Percentiles rank a stretch among this genome's conserved stretches.
Conservation (phyloP, 1,140 invertebrate species). For the Drosophila murphyi region DNA sequence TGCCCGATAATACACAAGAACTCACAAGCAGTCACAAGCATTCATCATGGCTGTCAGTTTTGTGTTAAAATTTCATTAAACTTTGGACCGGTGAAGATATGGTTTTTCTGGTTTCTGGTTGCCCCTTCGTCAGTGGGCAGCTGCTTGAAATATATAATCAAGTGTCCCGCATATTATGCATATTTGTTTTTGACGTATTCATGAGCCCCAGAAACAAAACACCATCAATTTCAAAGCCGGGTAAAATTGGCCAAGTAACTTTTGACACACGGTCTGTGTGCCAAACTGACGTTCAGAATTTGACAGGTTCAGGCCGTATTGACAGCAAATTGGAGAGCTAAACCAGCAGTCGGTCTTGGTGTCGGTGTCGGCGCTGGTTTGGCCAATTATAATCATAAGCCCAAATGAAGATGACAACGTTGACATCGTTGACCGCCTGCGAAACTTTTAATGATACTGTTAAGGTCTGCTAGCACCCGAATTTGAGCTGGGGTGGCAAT, state of each 20-base stretch:
- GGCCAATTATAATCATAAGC: conserved; percentile 80
- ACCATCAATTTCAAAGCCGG: conserved; percentile 65
- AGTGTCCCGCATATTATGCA: conserved; percentile 63
- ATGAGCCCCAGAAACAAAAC: conserved; percentile 57
- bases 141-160: conserved; percentile 55
- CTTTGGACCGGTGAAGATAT: conserved; percentile 39
- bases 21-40: conserved; percentile 35
- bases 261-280: conserved; percentile 44
- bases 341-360: conserved; percentile 18
- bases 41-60: conserved; percentile 70
- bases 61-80: conserved; percentile 76
- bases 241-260: conserved; percentile 22
- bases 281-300: conserved; percentile 11
- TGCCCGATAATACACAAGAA: conserved; percentile 1
- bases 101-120: neutral
- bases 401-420: conserved; percentile 76
- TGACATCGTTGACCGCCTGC: conserved; percentile 48
- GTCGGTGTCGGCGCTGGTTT: neutral
- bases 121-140: conserved; percentile 24
- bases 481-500: conserved; percentile 55
- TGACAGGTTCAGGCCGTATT: conserved; percentile 50
- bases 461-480: conserved; percentile 48
- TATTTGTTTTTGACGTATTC: conserved; percentile 75
- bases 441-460: conserved; percentile 77
- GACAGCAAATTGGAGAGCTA: conserved; percentile 44